Evolutionary conservation across 2,888 invertebrate genomes (phyloP).

Genomic region (Lepidocyrtinus sp.): DNA sequence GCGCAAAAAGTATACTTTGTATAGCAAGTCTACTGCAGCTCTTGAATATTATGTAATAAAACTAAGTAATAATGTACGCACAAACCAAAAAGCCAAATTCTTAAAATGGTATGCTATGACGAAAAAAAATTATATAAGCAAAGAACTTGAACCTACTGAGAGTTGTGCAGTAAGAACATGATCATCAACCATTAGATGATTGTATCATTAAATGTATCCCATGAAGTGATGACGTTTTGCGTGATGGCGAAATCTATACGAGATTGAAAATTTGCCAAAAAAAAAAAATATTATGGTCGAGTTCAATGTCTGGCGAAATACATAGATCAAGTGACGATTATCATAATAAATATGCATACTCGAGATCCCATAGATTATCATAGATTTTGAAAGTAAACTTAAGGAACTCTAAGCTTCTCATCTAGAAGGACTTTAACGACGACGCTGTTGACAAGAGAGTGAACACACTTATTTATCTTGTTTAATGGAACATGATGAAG

Average conservation of each 20-base stretch:
- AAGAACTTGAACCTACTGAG: conserved; percentile 18
- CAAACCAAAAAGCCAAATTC: too few species aligned
- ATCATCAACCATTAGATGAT: neutral
- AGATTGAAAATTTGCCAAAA: neutral
- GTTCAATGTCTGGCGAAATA: neutral
- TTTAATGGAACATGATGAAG: too few species aligned
- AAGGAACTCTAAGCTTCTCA: too few species aligned
- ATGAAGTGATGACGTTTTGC: conserved; percentile 14
- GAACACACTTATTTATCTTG: too few species aligned
- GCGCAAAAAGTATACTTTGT: neutral
- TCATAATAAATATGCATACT: too few species aligned
- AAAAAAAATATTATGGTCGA: neutral
- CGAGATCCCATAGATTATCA: too few species aligned
- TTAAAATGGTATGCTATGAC: conserved; percentile 5
- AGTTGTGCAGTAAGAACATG: neutral
- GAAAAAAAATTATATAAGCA: conserved; percentile 17
- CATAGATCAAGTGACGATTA: too few species aligned
- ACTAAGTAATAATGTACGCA: too few species aligned
- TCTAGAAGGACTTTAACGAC: too few species aligned
- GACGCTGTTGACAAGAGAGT: too few species aligned
- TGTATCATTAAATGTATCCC: neutral
- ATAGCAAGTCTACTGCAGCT: neutral
- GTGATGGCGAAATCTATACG: neutral
- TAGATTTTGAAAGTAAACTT: too few species aligned
- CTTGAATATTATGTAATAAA: neutral